Conservation (phyloP, 2,113 vertebrate species). For the Sinocyclocheilus anshuiensis region DNA sequence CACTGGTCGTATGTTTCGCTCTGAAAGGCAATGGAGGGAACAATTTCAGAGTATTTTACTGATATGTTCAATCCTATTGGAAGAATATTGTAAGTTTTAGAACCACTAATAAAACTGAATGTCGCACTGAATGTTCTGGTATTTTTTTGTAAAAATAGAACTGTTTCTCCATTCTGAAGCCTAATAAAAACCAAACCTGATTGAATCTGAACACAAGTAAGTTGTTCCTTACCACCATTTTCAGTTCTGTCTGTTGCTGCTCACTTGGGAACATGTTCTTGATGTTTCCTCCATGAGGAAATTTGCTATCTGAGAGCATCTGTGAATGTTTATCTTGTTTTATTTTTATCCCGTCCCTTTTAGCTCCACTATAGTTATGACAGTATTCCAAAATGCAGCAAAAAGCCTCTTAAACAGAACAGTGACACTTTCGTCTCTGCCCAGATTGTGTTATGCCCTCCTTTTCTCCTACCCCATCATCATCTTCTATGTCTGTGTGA, state of each 20-base stretch:
- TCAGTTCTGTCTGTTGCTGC: neutral
- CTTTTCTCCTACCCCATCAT: slow-evolving; percentile 13
- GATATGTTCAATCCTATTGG: no score
- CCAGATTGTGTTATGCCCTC: slow-evolving; percentile 22
- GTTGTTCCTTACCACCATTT: neutral
- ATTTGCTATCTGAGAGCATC: slow-evolving; percentile 23
- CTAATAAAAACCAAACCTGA: neutral
- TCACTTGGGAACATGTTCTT: neutral
- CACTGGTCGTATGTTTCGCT: no score
- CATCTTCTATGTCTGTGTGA: slow-evolving; percentile 44
- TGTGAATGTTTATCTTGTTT: slow-evolving; percentile 8
- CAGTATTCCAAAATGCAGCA: slow-evolving; percentile 32
- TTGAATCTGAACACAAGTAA: neutral
- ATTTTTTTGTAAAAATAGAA: no score
- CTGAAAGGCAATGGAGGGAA: no score
- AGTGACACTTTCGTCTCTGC: slow-evolving; percentile 46
- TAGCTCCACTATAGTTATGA: slow-evolving; percentile 49
- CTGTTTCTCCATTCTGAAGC: no score
- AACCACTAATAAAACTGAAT: no score
- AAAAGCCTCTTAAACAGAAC: neutral
- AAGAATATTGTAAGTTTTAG: no score
- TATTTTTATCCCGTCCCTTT: slow-evolving; percentile 35
- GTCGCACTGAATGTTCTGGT: no score
- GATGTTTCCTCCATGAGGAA: neutral
- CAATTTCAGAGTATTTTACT: no score